A percentile compares a stretch with the other conserved stretches of the same genome.
Conservation (phyloP, 2,888 invertebrate genomes). For the Ophion slaviceki region DNA sequence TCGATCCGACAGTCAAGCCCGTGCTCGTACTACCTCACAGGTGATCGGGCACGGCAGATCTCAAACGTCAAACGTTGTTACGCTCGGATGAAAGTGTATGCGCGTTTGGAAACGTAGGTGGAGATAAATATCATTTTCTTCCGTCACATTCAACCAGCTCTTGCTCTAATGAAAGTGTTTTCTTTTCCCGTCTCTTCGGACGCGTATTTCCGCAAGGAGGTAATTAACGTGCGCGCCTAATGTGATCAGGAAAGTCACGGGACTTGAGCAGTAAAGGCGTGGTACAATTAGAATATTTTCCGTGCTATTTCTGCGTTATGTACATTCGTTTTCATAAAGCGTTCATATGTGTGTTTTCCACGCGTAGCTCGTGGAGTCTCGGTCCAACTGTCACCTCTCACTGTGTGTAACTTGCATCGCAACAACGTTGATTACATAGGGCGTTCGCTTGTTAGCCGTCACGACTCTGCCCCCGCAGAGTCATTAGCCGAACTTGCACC, state of each 20-base stretch:
- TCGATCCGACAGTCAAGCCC: background rate
- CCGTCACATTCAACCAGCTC: background rate
- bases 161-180: background rate
- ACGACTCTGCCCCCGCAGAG: constrained; percentile 76
- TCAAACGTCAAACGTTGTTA: background rate
- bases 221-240: background rate
- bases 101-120: background rate
- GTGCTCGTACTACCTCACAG: background rate
- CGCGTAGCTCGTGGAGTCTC: constrained; percentile 27
- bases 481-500: constrained; percentile 72
- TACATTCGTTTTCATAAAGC: background rate
- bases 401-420: constrained; percentile 78
- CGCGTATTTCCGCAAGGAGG: background rate
- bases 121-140: background rate
- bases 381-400: constrained; percentile 72
- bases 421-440: constrained; percentile 75
- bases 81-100: background rate
- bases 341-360: constrained; percentile 33
- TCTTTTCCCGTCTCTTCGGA: background rate
- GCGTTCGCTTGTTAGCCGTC: constrained; percentile 70
- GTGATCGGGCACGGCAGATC: background rate
- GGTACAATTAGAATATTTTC: constrained; percentile 65
- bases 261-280: constrained; percentile 73
- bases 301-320: background rate
- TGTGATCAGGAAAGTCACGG: constrained; percentile 61